Conservation (phyloP, 2,113 vertebrate genomes). For the Lota lota region DNA sequence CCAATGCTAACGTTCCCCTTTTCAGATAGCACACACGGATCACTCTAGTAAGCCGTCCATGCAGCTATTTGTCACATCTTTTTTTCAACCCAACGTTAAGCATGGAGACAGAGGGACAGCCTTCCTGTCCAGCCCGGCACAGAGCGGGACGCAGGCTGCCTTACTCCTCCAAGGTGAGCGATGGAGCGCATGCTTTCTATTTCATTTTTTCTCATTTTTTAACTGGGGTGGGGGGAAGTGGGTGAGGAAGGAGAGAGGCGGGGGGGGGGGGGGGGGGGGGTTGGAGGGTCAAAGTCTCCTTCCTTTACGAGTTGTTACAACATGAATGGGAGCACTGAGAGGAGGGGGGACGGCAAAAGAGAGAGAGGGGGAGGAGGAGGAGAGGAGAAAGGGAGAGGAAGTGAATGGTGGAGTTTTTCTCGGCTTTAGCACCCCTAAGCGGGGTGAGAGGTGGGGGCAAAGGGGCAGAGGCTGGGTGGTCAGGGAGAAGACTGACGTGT, state of each 20-base stretch:
- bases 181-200: conserved; percentile 13
- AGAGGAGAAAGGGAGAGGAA: conserved; percentile 54
- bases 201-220: too few species aligned
- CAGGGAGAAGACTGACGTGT: conserved; percentile 45
- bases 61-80: too few species aligned
- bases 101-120: too few species aligned
- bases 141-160: conserved; percentile 11
- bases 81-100: too few species aligned
- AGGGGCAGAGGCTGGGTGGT: conserved; percentile 72
- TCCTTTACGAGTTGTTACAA: conserved; percentile 77
- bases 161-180: conserved; percentile 40
- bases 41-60: too few species aligned
- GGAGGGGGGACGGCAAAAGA: conserved; percentile 8
- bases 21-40: too few species aligned
- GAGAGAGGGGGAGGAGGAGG: conserved; percentile 3
- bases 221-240: conserved; percentile 44
- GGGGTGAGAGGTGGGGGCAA: conserved; percentile 65
- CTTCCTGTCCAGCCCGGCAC: too few species aligned
- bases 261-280: conserved; percentile 44
- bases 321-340: conserved; percentile 70
- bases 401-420: conserved; percentile 71
- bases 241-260: conserved; percentile 44
- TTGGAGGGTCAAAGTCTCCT: conserved; percentile 73
- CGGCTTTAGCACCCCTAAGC: conserved; percentile 56
- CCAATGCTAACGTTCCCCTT: too few species aligned